phyloP scores from a whole-genome alignment of 2,888 invertebrate species.

The Melinopterus prodromus region DNA sequence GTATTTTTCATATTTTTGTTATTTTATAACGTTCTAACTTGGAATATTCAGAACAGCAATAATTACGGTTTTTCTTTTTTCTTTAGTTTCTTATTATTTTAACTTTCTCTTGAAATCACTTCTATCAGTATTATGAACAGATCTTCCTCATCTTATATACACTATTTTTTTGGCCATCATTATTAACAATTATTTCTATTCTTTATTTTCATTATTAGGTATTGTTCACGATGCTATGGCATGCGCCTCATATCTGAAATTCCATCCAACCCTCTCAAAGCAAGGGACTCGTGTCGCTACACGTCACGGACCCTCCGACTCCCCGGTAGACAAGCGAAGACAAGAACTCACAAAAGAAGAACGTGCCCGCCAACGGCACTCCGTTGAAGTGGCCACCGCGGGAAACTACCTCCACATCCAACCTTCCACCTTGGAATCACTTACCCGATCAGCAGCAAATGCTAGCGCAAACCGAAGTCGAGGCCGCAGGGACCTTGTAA shows the following conservation, averaged over 20 bases:
- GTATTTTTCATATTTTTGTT: no score
- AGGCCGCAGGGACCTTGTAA: slow-evolving; percentile 57
- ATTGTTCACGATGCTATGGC: slow-evolving; percentile 98
- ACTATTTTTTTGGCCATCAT: not conserved
- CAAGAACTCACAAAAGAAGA: slow-evolving; percentile 67
- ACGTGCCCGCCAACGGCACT: slow-evolving; percentile 80
- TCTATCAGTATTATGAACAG: no score
- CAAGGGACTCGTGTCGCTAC: slow-evolving; percentile 80
- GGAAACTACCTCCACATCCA: slow-evolving; percentile 80
- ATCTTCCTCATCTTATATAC: not conserved
- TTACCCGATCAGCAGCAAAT: slow-evolving; percentile 81
- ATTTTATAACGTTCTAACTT: no score
- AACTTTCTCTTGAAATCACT: no score
- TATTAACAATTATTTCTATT: slow-evolving; percentile 16
- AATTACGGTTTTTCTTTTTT: no score
- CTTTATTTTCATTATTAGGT: slow-evolving; percentile 60
- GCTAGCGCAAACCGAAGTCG: slow-evolving; percentile 78
- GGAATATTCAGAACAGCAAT: no score
- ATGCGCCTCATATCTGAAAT: slow-evolving; percentile 95
- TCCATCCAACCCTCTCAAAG: slow-evolving; percentile 87
- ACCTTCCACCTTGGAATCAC: slow-evolving; percentile 78
- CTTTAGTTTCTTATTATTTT: no score
- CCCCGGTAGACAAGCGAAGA: slow-evolving; percentile 59
- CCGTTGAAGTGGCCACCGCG: slow-evolving; percentile 80
- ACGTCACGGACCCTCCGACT: slow-evolving; percentile 59